Conservation (phyloP, 2,797 vertebrate species). For the Helicolenus hilgendorfi region DNA sequence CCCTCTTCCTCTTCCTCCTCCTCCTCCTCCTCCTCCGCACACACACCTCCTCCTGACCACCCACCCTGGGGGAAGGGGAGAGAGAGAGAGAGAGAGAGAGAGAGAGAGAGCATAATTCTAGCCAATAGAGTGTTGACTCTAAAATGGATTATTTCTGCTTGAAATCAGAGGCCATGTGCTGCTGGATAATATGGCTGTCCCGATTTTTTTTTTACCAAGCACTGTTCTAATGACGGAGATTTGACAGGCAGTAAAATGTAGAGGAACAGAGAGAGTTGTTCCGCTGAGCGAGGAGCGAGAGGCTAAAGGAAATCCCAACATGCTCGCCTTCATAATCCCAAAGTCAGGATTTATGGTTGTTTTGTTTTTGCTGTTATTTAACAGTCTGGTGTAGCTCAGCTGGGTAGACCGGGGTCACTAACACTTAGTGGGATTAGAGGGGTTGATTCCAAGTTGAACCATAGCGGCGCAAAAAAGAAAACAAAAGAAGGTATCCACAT, state of each 20-base stretch:
- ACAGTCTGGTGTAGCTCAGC: conserved; percentile 21
- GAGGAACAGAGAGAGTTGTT: conserved; percentile 65
- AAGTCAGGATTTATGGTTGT: conserved; percentile 58
- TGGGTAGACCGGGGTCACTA: conserved; percentile 31
- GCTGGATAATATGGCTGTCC: conserved; percentile 76
- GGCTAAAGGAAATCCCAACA: conserved; percentile 70
- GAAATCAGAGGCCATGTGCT: conserved; percentile 84
- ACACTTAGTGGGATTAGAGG: conserved; percentile 50
- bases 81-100: not conserved
- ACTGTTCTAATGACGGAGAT: conserved; percentile 73
- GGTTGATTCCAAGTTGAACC: conserved; percentile 32
- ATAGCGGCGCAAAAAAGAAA: conserved; percentile 7
- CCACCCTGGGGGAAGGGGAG: conserved; percentile 65
- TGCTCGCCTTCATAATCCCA: conserved; percentile 53
- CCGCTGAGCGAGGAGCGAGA: conserved; percentile 37
- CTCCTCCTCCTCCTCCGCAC: not conserved
- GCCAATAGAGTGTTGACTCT: conserved; percentile 85
- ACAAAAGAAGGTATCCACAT: not conserved
- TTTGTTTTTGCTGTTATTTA: conserved; percentile 68
- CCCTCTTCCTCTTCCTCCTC: not conserved
- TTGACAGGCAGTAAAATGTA: conserved; percentile 67
- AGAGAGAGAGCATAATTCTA: conserved; percentile 80
- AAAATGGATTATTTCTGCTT: conserved; percentile 90
- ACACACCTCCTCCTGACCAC: conserved; percentile 61
- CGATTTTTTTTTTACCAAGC: conserved; percentile 14